phyloP scores from a whole-genome alignment of 2,797 vertebrate genomes.

The Sebastes diploproa region DNA sequence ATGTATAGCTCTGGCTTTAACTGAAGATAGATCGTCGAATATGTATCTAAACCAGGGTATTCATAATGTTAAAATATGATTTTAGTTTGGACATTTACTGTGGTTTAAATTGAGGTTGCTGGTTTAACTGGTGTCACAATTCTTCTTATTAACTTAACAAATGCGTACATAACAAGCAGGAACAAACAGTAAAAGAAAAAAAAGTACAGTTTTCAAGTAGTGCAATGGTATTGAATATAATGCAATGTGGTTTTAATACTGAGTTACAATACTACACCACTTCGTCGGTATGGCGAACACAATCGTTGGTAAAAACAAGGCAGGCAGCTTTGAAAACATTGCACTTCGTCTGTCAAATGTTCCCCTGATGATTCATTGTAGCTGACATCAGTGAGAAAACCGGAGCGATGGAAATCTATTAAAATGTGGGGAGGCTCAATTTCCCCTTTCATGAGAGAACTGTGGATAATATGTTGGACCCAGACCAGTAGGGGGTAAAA shows the following conservation, averaged over 20 bases:
- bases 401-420: slow-evolving; percentile 73
- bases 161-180: not conserved
- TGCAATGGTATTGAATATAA: not conserved
- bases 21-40: not conserved
- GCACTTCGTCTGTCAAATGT: slow-evolving; percentile 58
- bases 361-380: slow-evolving; percentile 64
- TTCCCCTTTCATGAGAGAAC: slow-evolving; percentile 65
- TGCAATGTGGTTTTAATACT: slow-evolving; percentile 14
- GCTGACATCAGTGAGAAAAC: slow-evolving; percentile 64
- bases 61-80: not conserved
- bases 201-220: not conserved
- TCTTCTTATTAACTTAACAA: not conserved
- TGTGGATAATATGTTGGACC: slow-evolving; percentile 74
- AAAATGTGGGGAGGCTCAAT: slow-evolving; percentile 69
- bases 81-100: not conserved
- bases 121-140: not conserved
- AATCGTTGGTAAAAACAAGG: slow-evolving; percentile 37
- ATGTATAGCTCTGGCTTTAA: not conserved
- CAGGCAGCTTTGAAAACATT: slow-evolving; percentile 45
- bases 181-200: not conserved
- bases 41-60: not conserved
- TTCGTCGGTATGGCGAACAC: slow-evolving; percentile 15
- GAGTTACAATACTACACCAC: not conserved
- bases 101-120: not conserved
- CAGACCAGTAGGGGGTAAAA: slow-evolving; percentile 74